Conservation (phyloP, 1,140 invertebrate species). For the Charaxes varanes region DNA sequence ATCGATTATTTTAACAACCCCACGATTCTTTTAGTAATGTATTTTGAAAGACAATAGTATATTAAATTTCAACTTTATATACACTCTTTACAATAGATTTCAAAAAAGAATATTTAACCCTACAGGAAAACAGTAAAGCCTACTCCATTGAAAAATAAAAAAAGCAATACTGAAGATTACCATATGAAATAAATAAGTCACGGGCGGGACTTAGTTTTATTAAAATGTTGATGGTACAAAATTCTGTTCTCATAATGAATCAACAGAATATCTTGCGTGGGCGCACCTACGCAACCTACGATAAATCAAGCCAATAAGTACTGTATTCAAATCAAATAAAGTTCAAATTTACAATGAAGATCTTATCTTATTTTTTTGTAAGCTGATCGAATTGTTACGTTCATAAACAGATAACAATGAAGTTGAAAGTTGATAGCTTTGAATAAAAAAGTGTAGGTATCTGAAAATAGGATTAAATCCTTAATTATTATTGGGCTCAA, state of each 20-base stretch:
- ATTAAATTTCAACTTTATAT: no score
- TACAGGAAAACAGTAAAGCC: no score
- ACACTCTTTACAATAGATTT: no score
- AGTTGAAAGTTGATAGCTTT: conserved; percentile 14
- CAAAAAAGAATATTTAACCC: no score
- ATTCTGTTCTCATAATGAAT: conserved; percentile 35
- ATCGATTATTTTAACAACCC: no score
- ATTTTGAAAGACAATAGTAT: no score
- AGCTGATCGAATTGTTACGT: conserved; percentile 8
- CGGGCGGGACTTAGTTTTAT: conserved; percentile 1
- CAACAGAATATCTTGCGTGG: conserved; percentile 32
- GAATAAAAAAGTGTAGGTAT: no score
- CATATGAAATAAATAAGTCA: no score
- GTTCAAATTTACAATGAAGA: neutral
- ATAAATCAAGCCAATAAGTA: neutral
- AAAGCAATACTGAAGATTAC: no score
- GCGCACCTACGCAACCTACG: conserved; percentile 20
- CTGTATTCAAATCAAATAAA: conserved; percentile 4
- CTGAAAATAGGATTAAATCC: no score
- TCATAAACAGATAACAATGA: conserved; percentile 5
- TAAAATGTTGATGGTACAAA: conserved; percentile 21
- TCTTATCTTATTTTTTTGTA: conserved; percentile 6
- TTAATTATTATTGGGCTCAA: no score
- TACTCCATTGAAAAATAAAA: no score
- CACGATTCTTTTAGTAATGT: conserved; percentile 14